A percentile compares a stretch with the other conserved stretches of the same genome.
Conservation (phyloP, 2,113 vertebrate genomes). For the Orthonyx spaldingii region DNA sequence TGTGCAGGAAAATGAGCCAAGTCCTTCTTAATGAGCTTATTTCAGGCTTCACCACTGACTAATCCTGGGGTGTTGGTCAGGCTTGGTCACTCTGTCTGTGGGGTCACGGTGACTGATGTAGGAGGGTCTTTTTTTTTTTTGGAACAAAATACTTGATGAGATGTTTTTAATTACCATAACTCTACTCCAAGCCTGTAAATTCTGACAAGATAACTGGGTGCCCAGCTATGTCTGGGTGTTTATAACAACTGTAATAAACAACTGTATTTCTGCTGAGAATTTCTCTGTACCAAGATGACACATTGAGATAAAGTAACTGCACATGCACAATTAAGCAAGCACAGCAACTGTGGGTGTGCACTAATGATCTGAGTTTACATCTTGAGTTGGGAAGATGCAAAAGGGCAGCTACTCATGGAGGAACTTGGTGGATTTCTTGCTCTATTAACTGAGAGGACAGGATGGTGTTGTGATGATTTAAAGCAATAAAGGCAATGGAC, state of each 20-base stretch:
- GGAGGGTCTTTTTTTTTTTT: background rate
- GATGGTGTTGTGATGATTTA: background rate
- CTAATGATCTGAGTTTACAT: background rate
- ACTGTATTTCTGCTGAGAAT: background rate
- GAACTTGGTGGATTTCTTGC: background rate
- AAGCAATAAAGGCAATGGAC: background rate
- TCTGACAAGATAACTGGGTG: background rate
- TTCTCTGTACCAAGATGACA: background rate
- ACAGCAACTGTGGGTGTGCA: background rate
- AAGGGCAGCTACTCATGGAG: background rate
- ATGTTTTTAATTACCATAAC: background rate
- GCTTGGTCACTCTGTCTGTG: background rate
- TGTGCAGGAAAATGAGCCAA: background rate
- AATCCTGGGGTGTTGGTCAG: background rate
- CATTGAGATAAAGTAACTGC: background rate
- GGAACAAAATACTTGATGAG: background rate
- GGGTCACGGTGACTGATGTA: background rate
- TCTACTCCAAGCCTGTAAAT: background rate
- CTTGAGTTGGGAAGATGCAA: background rate
- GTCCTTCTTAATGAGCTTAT: background rate
- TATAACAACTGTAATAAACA: background rate
- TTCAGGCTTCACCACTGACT: background rate
- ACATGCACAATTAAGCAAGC: background rate
- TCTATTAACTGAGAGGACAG: background rate
- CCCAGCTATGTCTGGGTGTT: background rate